Base-by-base conservation (phyloP, 92 coral and sea anemone species). In the Epizoanthus stellaris region DNA sequence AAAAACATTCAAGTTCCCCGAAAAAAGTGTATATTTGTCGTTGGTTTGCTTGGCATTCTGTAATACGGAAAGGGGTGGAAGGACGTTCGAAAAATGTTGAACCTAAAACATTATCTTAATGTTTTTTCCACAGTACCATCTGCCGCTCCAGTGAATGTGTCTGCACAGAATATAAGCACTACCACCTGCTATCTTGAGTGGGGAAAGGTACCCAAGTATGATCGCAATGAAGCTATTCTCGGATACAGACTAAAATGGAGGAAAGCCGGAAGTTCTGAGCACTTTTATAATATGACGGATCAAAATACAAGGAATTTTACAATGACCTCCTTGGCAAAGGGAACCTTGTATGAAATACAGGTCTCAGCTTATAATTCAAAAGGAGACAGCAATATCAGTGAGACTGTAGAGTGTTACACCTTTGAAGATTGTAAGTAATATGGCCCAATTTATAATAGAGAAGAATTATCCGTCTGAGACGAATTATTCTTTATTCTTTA, bases 321-420 rank as follows among this genome's bases (percentile, higher is more conserved):
- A 3, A 17, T 68, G 19, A 15, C 20, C 6, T 38, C 20, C 52
- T 38, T 68, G 21, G 73, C 39, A 15, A 43, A 68, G 42, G 73
- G 38, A 68, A 68, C 73, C 73, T 68, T 68, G 52, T 68, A 68
- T 25, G 52, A 68, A 68, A 68, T 68, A 38, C 42, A 16, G 11
- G 14, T 68, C 23, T 68, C 45, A n/a, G 52, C 73, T 38, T 68
- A 68, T 20, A 68, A 68, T 5, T 68, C 73, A 5, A 68, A 38
- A 43, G 73, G 73, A 25, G 10, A 34, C 36, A 38, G 73, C 19
- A 68, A 12, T 43, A 68, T 19, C 20, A 8, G 39, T 0, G 25
- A 36, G 16, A 36, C 73, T 68, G 73, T 67, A 5, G 5, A 34
- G 15, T 67, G 72, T n/a, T n/a, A 30, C n/a, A 67, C 72, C 40